Evolutionary conservation across 2,797 vertebrate species (phyloP), one percentile per base, ranked within the genome.

Genomic region (Gymnothorax reevesii): DNA sequence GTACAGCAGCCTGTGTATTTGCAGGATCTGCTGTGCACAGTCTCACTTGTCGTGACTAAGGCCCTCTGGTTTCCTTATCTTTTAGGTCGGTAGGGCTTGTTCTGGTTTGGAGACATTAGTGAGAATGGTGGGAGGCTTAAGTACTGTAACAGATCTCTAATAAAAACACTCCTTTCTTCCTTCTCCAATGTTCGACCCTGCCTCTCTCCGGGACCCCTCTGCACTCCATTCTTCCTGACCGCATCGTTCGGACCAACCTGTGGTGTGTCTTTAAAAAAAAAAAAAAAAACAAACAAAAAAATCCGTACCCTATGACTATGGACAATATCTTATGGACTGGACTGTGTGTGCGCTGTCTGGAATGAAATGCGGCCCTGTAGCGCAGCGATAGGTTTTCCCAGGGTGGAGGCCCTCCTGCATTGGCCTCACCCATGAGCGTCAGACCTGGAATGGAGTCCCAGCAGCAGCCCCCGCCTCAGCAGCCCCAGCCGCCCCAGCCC

Each of bases 371-470:
- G 49, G 83, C 86, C 75, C 88, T 87, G 66, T 94, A 99, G 98
- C 96, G 97, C 92, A 98, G 95, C 90, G 97, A 99, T 93, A 95
- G 97, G 94, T 99, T 96, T 92, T 94, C 96, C 3, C 98, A 97
- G 94, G 90, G 79, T 17, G 95, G 95, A 90, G 96, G 95, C 83
- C 92, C 96, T 88, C 94, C 95, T 89, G 96, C 96, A 90, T 96
- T 97, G 95, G 96, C 96, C 87, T 95, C 97, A 73, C 94, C 97
- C 85, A 93, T 97, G 94, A 96, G 96, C 88, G 96, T 94, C 91
- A 97, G 97, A 88, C 92, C 97, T 84, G 97, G 97, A 89, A 96
- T 97, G 86, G 98, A 99, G 92, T 97, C 98, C 88, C 96, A 95
- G 57, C 94, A 95, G 73, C 94, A 93, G n/a, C 94, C 93, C 5